Evolutionary conservation across 2,888 invertebrate species (phyloP).

Genomic region (Polyommatus iphigenia): DNA sequence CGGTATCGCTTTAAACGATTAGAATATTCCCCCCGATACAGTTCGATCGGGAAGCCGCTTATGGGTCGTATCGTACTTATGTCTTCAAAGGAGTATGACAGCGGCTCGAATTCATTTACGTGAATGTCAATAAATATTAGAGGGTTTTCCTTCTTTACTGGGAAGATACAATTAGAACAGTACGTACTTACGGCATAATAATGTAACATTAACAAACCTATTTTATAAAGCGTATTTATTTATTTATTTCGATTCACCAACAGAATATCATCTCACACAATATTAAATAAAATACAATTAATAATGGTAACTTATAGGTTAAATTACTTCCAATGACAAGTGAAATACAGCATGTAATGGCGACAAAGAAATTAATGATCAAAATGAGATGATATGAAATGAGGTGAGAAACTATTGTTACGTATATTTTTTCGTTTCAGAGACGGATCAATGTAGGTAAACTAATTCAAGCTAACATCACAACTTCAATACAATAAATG

Average conservation of each 20-base stretch:
- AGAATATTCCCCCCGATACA: not conserved
- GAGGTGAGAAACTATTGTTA: too few species aligned
- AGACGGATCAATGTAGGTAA: not conserved
- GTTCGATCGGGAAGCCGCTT: not conserved
- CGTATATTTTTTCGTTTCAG: not conserved
- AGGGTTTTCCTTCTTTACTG: not conserved
- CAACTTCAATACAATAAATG: not conserved
- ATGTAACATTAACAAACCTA: too few species aligned
- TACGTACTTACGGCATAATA: too few species aligned
- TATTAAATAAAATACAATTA: too few species aligned
- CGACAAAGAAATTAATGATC: too few species aligned
- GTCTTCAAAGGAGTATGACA: not conserved
- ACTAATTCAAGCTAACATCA: not conserved
- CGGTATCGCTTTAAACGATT: conserved; percentile 14
- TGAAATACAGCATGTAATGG: too few species aligned
- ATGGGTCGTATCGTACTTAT: not conserved
- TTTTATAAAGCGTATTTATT: too few species aligned
- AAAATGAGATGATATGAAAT: too few species aligned
- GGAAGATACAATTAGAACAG: not conserved
- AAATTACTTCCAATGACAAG: too few species aligned
- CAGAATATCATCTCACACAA: too few species aligned
- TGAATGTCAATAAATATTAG: conserved; percentile 15
- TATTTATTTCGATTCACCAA: too few species aligned
- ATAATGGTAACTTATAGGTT: too few species aligned
- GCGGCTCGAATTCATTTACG: not conserved